Evolutionary conservation across 2,797 vertebrate species (phyloP), one percentile per base, ranked within the genome.

Genomic region (Echiichthys vipera): DNA sequence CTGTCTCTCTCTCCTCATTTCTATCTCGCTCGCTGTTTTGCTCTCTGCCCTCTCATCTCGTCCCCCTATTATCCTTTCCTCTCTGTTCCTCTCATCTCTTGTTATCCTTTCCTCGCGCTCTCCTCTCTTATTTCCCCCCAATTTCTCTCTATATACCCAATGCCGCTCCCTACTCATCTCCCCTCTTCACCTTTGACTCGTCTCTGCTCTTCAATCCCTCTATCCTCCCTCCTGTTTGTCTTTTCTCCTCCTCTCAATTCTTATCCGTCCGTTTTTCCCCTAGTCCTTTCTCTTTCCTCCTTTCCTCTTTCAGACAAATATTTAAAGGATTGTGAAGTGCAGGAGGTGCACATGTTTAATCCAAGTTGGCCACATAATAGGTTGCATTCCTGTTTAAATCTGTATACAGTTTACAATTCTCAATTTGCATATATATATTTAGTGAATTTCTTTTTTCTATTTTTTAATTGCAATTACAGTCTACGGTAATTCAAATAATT

Each of bases 1-100:
- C 89, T 85, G 73, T 75, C 74, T 66, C 80, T 51, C 80, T 59
- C 76, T 63, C 70, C 42, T 71, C 75, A 22, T 80, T 82, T 83
- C 89, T 82, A 71, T 85, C 88, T 77, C 57, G 32, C 80, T 81
- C 18, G 57, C 86, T 76, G 65, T 63, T 80, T 83, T 83, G 71
- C 86, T 90, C 81, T 88, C 89, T 93, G 86, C 84, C 88, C 85
- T 90, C 88, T 86, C 88, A 91, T 92, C 89, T 92, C 84, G 83
- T 80, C 74, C 78, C 71, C 80, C 81, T 89, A 88, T 87, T 89
- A 87, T 91, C 81, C 81, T 90, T 80, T 90, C 81, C 83, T 88
- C 85, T 84, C 84, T 62, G 65, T 78, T 89, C 81, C 84, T 90
- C 87, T 90, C 89, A 85, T 89, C 85, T 88, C 65, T 85, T 83